Evolutionary conservation across 2,888 invertebrate genomes (phyloP).

Genomic region (Drosophila suboccidentalis): DNA sequence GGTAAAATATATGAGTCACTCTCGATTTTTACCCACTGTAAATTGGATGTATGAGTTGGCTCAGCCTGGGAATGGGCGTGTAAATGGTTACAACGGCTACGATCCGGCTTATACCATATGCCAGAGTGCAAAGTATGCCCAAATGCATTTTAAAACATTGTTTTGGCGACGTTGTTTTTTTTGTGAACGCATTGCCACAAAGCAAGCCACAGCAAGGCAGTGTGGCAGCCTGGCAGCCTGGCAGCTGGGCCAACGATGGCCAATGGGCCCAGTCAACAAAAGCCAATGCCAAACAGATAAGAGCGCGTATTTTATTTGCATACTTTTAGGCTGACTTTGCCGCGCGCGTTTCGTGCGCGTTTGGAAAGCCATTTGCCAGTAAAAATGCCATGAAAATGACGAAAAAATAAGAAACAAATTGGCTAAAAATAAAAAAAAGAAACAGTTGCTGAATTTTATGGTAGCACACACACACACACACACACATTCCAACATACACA

Average conservation of each 20-base stretch:
- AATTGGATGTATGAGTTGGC: not conserved
- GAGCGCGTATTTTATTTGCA: constrained; percentile 80
- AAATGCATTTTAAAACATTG: constrained; percentile 75
- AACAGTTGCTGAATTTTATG: constrained; percentile 5
- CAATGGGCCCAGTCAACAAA: constrained; percentile 59
- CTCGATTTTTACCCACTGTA: no score
- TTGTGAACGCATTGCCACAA: constrained; percentile 12
- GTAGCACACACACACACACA: constrained; percentile 22
- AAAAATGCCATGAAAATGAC: constrained; percentile 57
- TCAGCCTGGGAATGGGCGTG: constrained; percentile 30
- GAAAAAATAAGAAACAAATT: constrained; percentile 17
- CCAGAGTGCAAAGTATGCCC: constrained; percentile 71
- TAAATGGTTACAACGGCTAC: constrained; percentile 48
- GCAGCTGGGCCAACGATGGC: constrained; percentile 37
- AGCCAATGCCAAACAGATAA: constrained; percentile 79
- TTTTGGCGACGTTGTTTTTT: constrained; percentile 53
- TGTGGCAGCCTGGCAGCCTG: constrained; percentile 24
- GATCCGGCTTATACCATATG: constrained; percentile 68
- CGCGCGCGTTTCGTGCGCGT: constrained; percentile 50
- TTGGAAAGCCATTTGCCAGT: constrained; percentile 75
- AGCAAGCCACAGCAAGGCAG: constrained; percentile 28
- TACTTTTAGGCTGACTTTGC: constrained; percentile 77
- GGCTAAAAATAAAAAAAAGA: constrained; percentile 38
- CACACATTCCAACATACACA: constrained; percentile 16
- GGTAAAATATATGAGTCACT: no score